A percentile compares a stretch with the other conserved stretches of the same genome.
These are phyloP conservation scores for Phorcus lineatus DNA, from an alignment of 2,888 invertebrate species.

Conservation along the genomic window DNA sequence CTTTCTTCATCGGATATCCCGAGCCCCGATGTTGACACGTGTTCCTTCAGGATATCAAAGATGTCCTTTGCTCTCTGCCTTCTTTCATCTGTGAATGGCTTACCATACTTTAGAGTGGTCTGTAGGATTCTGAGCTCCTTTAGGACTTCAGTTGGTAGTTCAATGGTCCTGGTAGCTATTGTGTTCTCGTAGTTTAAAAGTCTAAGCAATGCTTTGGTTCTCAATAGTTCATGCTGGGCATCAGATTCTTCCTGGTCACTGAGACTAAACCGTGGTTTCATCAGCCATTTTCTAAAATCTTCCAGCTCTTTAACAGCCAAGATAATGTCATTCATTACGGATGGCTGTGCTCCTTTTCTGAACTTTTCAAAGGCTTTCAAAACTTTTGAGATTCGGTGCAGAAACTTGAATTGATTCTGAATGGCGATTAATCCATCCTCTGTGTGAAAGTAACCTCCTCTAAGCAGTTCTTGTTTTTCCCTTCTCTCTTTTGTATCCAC, in stretches of 20 bases:
- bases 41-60: conserved; percentile 38
- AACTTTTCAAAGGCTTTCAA: conserved; percentile 16
- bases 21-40: conserved; percentile 45
- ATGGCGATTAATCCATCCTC: conserved; percentile 28
- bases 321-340: not conserved
- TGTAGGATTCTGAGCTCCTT: not conserved
- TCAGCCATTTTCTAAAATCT: conserved; percentile 30
- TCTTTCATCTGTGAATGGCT: conserved; percentile 27
- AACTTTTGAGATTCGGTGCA: conserved; percentile 12
- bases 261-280: not conserved
- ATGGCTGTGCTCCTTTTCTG: not conserved
- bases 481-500: conserved; percentile 14
- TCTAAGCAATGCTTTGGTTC: conserved; percentile 34
- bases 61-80: conserved; percentile 26
- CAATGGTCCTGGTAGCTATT: not conserved
- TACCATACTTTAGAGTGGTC: conserved; percentile 29
- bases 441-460: conserved; percentile 1
- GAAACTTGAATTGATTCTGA: conserved; percentile 31
- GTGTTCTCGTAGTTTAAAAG: conserved; percentile 33
- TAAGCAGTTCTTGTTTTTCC: conserved; percentile 29
- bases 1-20: conserved; percentile 77
- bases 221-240: conserved; percentile 46
- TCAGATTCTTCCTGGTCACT: conserved; percentile 49
- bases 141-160: conserved; percentile 11
- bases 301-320: not conserved